A percentile compares a stretch with the other conserved stretches of the same genome.
These are phyloP conservation scores for Volucella zonaria DNA, from an alignment of 2,888 invertebrate species.

Conservation along the genomic window DNA sequence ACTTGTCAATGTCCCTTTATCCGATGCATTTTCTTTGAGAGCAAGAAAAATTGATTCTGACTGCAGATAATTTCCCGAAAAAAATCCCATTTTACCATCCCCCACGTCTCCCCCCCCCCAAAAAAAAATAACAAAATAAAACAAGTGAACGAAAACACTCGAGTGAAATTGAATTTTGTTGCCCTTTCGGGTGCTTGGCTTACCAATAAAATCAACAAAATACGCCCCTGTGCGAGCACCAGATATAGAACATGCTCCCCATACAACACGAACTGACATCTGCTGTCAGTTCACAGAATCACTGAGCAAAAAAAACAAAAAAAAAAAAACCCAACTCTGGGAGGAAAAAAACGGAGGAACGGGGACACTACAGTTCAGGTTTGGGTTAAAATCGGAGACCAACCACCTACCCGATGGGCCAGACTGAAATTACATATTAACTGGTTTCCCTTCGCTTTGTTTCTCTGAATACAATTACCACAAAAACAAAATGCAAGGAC, in stretches of 20 bases:
- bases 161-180: constrained; percentile 9
- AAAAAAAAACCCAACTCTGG: too few species aligned
- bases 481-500: not conserved
- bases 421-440: constrained; percentile 17
- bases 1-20: not conserved
- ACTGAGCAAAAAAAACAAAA: too few species aligned
- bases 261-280: constrained; percentile 9
- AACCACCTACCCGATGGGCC: not conserved
- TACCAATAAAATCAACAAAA: too few species aligned
- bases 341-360: too few species aligned
- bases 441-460: constrained; percentile 13
- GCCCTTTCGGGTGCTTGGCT: not conserved
- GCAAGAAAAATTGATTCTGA: constrained; percentile 2
- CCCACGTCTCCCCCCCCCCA: too few species aligned
- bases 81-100: too few species aligned
- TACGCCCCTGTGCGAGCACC: too few species aligned
- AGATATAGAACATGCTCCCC: too few species aligned
- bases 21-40: not conserved
- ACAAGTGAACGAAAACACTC: too few species aligned
- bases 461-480: constrained; percentile 22
- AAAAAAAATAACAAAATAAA: too few species aligned
- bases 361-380: too few species aligned
- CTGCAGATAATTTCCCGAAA: not conserved
- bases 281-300: not conserved
- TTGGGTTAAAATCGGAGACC: too few species aligned